Evolutionary conservation across 2,888 invertebrate species (phyloP), one percentile per base, ranked within the genome.

Genomic region (Lochmaea crataegi): DNA sequence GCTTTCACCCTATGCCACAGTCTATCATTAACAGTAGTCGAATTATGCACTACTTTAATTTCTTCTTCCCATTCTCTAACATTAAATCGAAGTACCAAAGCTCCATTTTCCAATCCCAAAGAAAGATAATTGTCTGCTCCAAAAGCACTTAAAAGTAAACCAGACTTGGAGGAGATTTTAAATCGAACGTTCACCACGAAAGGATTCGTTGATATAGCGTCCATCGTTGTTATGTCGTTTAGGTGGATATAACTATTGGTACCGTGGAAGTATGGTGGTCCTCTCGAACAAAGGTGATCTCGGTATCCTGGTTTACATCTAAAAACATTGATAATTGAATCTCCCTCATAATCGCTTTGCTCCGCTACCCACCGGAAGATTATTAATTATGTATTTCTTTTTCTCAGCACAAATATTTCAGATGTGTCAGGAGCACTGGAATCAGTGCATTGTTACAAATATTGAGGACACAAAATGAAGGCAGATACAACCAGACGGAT

Each of bases 131-230:
- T 95, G 67, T 91, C 83, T 76, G 91, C 90, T 75, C 93, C 90
- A 10, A 96, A 96, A 79, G 94, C 93, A 96, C 96, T 97, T 75
- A 97, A 89, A 57, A 97, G 89, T 75, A 97, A 89, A 0, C 96
- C 97, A 82, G 90, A 88, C 38, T 90, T 86, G 2, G 91, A 89
- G 79, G 90, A 90, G 66, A 94, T 92, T 77, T 94, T 92, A 87
- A 97, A 94, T 80, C 95, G 89, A 86, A 98, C 92, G 89, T 96
- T 96, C 83, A 98, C 93, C 87, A 96, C 95, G 79, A 96, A 90
- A 78, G 93, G 93, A 87, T 94, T 94, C 82, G 95, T 94, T 74
- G 93, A 92, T 79, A 97, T 89, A 85, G 94, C 93, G 85, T 94
- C 94, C 89, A 96, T 92, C 72, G 96, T 94, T 79, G 94, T 93